Base-by-base conservation (phyloP, 2,113 vertebrate species). In the Alexandromys fortis region DNA sequence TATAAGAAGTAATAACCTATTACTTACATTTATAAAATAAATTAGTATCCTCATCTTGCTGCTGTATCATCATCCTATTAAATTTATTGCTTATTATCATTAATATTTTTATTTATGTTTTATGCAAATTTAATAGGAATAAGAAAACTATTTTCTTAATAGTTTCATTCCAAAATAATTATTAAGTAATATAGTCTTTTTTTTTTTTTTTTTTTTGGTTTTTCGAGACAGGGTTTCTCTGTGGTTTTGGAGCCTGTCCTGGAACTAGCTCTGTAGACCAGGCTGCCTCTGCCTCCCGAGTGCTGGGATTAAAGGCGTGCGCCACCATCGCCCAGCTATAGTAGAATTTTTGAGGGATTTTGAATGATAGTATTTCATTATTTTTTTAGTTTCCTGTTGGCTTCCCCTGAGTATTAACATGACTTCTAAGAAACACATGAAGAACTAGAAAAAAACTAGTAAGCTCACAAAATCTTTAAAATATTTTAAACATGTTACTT, bases 61-160 rank as follows among this genome's bases (percentile, higher is more conserved):
- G 9, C 19, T 73, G 63, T 1, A 86, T 3, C 65, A 61, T 19
- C 35, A 73, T 65, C 58, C 0, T 85, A 33, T 5, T 79, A 77
- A 87, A 83, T 42, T 65, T 86, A 83, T 55, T 96, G 24, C 16
- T 92, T 95, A 67, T 61, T 86, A 81, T 90, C 7, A 19, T 87
- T 61, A 45, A 22, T 89, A 47, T 70, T 65, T 92, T 86, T 17
- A 19, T 7, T 75, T 22, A 4, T n/a, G 24, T 85, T 55, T 86
- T 5, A 72, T 72, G 3, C 55, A 79, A 93, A 45, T 30, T 73
- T 89, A 90, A 45, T 68, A 33, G 6, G 9, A 83, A 63, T 67
- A 92, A 68, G 2, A 92, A 87, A 90, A 13, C 3, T 16, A 21
- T 89, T 63, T 85, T 52, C 47, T 70, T 52, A n/a, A 55, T 19